phyloP scores from a whole-genome alignment of 2,797 vertebrate genomes.

The Bradypodion pumilum region DNA sequence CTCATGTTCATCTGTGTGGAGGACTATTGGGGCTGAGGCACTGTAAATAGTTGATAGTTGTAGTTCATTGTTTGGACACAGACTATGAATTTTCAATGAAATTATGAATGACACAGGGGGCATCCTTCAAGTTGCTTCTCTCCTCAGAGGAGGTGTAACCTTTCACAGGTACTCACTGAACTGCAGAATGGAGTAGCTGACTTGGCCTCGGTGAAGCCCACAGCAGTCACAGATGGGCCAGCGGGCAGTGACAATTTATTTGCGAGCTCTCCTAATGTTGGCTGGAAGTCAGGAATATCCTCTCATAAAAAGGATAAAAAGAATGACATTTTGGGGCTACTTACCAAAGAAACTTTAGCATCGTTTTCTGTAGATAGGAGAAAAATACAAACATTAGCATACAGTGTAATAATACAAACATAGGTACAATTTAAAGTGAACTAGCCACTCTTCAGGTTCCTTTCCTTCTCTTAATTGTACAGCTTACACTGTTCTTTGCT shows the following conservation, averaged over 20 bases:
- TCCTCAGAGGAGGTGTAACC: too few species aligned
- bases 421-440: neutral
- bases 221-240: neutral
- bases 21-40: too few species aligned
- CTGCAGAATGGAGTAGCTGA: too few species aligned
- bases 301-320: neutral
- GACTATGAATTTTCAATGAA: too few species aligned
- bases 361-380: neutral
- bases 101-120: too few species aligned
- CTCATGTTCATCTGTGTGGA: too few species aligned
- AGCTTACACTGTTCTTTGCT: neutral
- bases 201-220: neutral
- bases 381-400: neutral
- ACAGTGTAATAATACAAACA: neutral
- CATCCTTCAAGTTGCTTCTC: too few species aligned
- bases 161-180: too few species aligned
- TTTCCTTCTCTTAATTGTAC: neutral
- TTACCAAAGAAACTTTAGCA: neutral
- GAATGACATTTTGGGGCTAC: neutral
- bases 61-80: too few species aligned
- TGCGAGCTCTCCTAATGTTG: neutral
- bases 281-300: neutral
- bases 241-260: neutral
- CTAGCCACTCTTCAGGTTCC: neutral
- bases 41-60: too few species aligned